Evolutionary conservation across 2,888 invertebrate genomes (phyloP), one percentile per base, ranked within the genome.

Genomic region (Cataglyphis albicans): DNA sequence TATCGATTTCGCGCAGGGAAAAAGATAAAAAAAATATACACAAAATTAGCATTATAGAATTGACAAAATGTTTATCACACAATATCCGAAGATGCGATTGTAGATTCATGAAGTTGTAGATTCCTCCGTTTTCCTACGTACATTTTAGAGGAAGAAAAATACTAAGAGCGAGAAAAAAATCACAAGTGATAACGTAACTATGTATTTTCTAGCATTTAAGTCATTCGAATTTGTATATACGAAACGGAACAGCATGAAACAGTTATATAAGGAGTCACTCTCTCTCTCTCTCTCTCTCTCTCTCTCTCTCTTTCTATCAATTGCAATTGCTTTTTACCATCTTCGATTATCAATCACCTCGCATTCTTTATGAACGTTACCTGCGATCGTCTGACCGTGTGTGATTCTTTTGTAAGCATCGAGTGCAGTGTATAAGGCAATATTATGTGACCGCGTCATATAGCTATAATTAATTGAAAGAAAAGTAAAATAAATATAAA

Each of bases 321-420:
- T 89, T 87, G 87, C 86, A 81, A 78, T 78, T 81, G 87, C 78
- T 85, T 87, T 65, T 74, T 67, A 83, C 52, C 83, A 80, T 80
- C 73, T 80, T 67, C 81, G 76, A 73, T 52, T 68, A 63, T 52
- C 73, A 55, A 70, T 84, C 76, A 78, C 63, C 78, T 41, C 80
- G 78, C 84, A 88, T 64, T 86, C 64, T 55, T 61, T 88, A 84
- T 68, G 68, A 76, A 41, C 65, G 74, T 78, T 85, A 63, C 70
- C 61, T 74, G 74, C 78, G 81, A 86, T 44, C 75, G 83, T 73
- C 70, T 76, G 84, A 67, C 84, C 74, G 72, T 81, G 88, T 65
- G 88, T 72, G 84, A 84, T 85, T 72, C 68, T 84, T 87, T 84
- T 86, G 68, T 89, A 89, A 86, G 81, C 82, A 82, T 83, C 86